phyloP scores from a whole-genome alignment of 2,797 vertebrate species.

The Phataginus tricuspis region DNA sequence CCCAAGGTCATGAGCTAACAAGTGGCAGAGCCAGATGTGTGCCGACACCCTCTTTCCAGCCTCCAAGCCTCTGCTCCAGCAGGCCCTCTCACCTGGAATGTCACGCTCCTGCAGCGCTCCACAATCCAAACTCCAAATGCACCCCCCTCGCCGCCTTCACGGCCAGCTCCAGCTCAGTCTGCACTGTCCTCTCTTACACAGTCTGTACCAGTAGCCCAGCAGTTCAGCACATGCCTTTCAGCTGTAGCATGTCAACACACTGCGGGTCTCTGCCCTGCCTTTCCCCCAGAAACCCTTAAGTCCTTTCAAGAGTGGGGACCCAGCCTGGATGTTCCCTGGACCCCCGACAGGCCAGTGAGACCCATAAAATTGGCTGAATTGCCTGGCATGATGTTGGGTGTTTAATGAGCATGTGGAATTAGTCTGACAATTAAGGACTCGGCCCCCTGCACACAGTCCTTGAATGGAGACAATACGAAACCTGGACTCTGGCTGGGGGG shows the following conservation, averaged over 20 bases:
- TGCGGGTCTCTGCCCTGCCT: not conserved
- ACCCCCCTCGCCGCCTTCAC: not conserved
- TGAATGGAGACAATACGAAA: slow-evolving; percentile 7
- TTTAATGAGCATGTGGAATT: slow-evolving; percentile 50
- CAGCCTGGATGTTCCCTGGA: not conserved
- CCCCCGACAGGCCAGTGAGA: not conserved
- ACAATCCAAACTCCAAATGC: not conserved
- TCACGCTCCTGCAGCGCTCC: fast-evolving
- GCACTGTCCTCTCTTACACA: not conserved
- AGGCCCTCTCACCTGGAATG: not conserved
- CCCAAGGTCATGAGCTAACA: not conserved
- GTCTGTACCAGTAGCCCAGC: not conserved
- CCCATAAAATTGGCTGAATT: not conserved
- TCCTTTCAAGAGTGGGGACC: not conserved
- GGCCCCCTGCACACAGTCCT: not conserved
- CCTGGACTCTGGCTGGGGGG: not conserved
- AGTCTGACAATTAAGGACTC: slow-evolving; percentile 42
- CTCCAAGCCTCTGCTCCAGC: not conserved
- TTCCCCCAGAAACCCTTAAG: not conserved
- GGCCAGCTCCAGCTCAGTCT: not conserved
- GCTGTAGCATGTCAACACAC: not conserved
- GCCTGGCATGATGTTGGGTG: not conserved
- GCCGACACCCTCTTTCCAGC: not conserved
- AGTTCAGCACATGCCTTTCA: not conserved
- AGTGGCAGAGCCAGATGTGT: not conserved